Evolutionary conservation across 2,888 invertebrate species (phyloP).

Genomic region (Cylindroiulus punctatus): DNA sequence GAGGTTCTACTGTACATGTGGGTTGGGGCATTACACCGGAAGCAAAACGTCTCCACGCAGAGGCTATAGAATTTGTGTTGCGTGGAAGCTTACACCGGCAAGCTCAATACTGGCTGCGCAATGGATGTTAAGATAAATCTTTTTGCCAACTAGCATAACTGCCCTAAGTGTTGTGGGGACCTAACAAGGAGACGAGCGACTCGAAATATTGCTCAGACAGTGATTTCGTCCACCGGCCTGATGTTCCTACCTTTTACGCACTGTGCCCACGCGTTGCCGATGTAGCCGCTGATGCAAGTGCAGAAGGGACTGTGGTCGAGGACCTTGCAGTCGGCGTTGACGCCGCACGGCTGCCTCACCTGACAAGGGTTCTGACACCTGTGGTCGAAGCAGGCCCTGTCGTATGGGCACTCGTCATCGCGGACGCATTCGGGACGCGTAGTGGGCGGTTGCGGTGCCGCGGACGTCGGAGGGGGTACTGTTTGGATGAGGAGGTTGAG

Average conservation of each 20-base stretch:
- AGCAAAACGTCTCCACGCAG: too few relatives aligned
- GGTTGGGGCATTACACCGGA: too few relatives aligned
- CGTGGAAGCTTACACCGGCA: too few relatives aligned
- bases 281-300: slow-evolving; percentile 74
- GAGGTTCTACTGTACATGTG: too few relatives aligned
- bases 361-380: slow-evolving; percentile 78
- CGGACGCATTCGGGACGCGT: slow-evolving; percentile 56
- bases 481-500: neutral
- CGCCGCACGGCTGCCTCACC: slow-evolving; percentile 82
- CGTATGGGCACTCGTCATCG: slow-evolving; percentile 63
- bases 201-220: too few relatives aligned
- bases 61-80: too few relatives aligned
- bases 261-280: slow-evolving; percentile 67
- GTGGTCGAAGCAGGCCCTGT: slow-evolving; percentile 82
- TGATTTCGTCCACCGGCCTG: too few relatives aligned
- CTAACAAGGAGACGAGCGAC: too few relatives aligned
- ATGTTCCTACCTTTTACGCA: slow-evolving; percentile 57
- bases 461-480: slow-evolving; percentile 49
- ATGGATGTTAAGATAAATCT: too few relatives aligned
- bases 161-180: too few relatives aligned
- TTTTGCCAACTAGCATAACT: too few relatives aligned
- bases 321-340: slow-evolving; percentile 80
- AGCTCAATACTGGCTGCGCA: too few relatives aligned
- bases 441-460: slow-evolving; percentile 48
- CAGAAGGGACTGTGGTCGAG: slow-evolving; percentile 79